phyloP scores from a whole-genome alignment of 2,888 invertebrate genomes.

The Acheta domesticus region DNA sequence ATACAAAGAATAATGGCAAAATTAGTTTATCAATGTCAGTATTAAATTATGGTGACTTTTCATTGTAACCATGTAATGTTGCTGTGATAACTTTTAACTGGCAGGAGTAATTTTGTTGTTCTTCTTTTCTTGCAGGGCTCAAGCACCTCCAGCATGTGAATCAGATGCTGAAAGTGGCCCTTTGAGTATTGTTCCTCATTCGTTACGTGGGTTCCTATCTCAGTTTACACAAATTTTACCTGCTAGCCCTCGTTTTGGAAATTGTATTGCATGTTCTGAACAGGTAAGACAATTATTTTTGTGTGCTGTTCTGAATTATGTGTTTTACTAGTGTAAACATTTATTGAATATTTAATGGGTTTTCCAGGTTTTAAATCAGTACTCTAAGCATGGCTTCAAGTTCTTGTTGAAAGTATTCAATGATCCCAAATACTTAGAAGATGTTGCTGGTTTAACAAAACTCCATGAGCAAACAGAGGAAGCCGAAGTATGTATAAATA shows the following conservation, averaged over 20 bases:
- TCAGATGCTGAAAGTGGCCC: conserved; percentile 46
- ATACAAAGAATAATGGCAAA: no score
- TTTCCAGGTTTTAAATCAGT: conserved; percentile 50
- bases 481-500: conserved; percentile 50
- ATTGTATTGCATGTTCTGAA: conserved; percentile 89
- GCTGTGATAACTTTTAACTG: no score
- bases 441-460: conserved; percentile 74
- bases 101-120: background rate
- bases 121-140: conserved; percentile 49
- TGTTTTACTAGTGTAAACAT: background rate
- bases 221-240: conserved; percentile 78
- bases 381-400: conserved; percentile 56
- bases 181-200: conserved; percentile 85
- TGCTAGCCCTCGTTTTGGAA: conserved; percentile 78
- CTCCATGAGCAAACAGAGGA: conserved; percentile 59
- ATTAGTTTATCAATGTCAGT: no score
- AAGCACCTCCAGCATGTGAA: conserved; percentile 60
- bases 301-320: background rate
- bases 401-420: conserved; percentile 79
- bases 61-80: no score
- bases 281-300: conserved; percentile 39
- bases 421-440: conserved; percentile 77
- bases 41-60: no score
- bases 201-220: conserved; percentile 87
- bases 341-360: conserved; percentile 4